Base-by-base conservation (phyloP, 2,888 invertebrate genomes). In the Oligia fasciuncula region DNA sequence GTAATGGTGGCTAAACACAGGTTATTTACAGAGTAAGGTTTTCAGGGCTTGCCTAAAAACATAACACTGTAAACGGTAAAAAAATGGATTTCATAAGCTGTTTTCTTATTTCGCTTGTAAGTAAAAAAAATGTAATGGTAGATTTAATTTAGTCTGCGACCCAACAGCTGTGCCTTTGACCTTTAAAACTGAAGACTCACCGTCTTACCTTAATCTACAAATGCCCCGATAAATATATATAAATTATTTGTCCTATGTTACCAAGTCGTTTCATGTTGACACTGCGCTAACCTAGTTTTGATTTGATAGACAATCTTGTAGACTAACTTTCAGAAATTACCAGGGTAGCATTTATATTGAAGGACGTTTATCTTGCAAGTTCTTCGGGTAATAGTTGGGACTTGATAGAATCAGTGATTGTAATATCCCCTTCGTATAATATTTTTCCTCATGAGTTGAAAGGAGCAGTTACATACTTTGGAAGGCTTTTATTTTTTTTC, bases 161-260 rank as follows among this genome's bases (percentile, higher is more conserved):
- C 85, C 85, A 49, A 79, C 81, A 85, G 67, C 66, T 84, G 79
- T 54, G 17, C 35, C 14, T 60, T 19, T 80, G 85, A 62, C 80
- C 80, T 80, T 80, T 80, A 68, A 54, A 79, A 35, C 72, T 46
- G 19, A 62, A 62, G 29, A 68, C 60, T 73, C 60, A 49, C 46
- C 40, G 46, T 68, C 29, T 68, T 84, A 63, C 23, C 62, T 68
- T 40, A 4, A 29, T 74, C 29, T 60, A 80, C 5, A 60, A 80
- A 68, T 79, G 9, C 40, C 23, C 62, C 67, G 43, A 62, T 79
- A 80, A 84, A 80, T 54, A 80, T 84, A 68, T 62, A 63, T 72
- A 67, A 57, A 69, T 69, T 66, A 66, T n/a, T 71, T 60, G 57
- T 69, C 49, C 19, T 43, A 14, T 23, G 51, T 62, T n/a, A 29